Evolutionary conservation across 2,888 invertebrate genomes (phyloP), one percentile per base, ranked within the genome.

Genomic region (Leptinotarsa rubiginosa): DNA sequence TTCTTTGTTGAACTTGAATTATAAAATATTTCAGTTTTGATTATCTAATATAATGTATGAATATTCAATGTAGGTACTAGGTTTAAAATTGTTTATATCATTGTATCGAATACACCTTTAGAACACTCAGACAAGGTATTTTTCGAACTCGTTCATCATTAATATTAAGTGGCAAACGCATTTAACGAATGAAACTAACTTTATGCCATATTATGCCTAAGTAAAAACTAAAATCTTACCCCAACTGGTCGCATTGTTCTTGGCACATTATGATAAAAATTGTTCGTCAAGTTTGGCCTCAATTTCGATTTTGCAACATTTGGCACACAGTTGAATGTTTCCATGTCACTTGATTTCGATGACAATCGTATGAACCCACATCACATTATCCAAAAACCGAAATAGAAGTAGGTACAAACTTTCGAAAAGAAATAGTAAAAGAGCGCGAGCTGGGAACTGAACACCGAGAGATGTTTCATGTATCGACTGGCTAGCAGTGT

Each of bases 261-360:
- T 47, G 81, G 80, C 64, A 81, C 81, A 80, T 82, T 81, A 66
- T 82, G 80, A 69, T 79, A 80, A 73, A 80, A 79, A 76, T 77
- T 79, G 50, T 78, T 79, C 20, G 74, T 75, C 50, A 82, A 77
- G 69, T 79, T 77, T 56, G 79, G 82, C 72, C 83, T 74, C 73
- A 79, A 80, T 79, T 83, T 84, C 49, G 79, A 78, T 70, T 76
- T 76, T 20, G 69, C 56, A 49, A 71, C 62, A 64, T 73, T 76
- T 67, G 75, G 75, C 56, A 73, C 71, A 73, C 75, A 76, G 54
- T 76, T 76, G 70, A 73, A 81, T 75, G 80, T 83, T 78, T 83
- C 83, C 84, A 84, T 84, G 64, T 72, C 72, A 73, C 66, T 47
- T 31, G 41, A 54, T 71, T 47, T 65, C 64, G 31, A n/a, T 22